phyloP scores from a whole-genome alignment of 2,797 vertebrate species.

The Schizopygopsis malacanthus region DNA sequence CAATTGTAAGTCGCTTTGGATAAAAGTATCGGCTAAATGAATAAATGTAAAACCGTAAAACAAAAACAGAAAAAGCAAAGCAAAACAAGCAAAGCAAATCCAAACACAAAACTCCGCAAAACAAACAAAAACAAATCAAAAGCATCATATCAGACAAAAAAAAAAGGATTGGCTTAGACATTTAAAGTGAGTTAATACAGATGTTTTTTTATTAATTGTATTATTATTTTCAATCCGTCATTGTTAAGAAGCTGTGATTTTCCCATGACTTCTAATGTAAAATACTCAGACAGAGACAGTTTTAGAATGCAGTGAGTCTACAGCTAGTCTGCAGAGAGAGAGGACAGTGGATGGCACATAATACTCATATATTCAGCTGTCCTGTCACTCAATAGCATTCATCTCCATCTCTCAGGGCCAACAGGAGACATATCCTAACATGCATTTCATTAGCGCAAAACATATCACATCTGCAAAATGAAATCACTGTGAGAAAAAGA shows the following conservation, averaged over 20 bases:
- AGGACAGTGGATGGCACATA: slow-evolving; percentile 36
- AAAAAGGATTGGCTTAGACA: background rate
- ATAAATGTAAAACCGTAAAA: background rate
- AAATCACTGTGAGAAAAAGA: slow-evolving; percentile 54
- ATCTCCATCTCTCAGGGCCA: slow-evolving; percentile 31
- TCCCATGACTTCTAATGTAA: background rate
- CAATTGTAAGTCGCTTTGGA: no score
- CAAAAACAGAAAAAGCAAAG: background rate
- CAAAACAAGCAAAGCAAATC: background rate
- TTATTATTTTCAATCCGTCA: background rate
- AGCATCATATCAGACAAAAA: background rate
- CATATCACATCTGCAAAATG: slow-evolving; percentile 59
- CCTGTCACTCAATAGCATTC: slow-evolving; percentile 42
- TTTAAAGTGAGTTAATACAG: background rate
- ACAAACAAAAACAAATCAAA: no score
- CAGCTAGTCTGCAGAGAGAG: slow-evolving; percentile 9
- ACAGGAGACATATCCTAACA: slow-evolving; percentile 54
- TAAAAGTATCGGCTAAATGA: no score
- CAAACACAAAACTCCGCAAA: background rate
- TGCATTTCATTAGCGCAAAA: slow-evolving; percentile 64
- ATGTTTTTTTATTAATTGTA: background rate
- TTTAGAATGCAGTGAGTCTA: slow-evolving; percentile 19
- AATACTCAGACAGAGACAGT: slow-evolving; percentile 1
- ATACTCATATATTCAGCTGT: slow-evolving; percentile 27
- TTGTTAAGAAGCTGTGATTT: slow-evolving; percentile 13